Base-by-base conservation (phyloP, 23 tunicate species). In the Pegea sp. region DNA sequence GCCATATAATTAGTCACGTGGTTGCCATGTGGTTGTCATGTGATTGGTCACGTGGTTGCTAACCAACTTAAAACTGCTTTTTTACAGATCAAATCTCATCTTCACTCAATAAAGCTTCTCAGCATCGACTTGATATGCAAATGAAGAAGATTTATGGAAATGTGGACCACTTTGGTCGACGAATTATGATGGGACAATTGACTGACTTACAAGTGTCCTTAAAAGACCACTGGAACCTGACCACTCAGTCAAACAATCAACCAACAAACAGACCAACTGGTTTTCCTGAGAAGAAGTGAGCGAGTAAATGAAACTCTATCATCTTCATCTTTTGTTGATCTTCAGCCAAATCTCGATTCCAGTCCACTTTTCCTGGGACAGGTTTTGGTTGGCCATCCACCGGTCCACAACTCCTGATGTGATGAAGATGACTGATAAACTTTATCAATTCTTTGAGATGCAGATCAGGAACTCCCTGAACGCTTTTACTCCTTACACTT, bases 361-460 rank as follows among this genome's bases (percentile, higher is more conserved):
- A 26, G 74, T 72, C 31, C 70, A 73, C 50, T 28, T 84, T 30
- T 69, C 62, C 29, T 84, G 95, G 95, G 67, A 70, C 18, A 60
- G 59, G 21, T 84, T 84, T 67, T 78, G 56, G 5, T 52, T 84
- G 24, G 61, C 75, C 4, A 84, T 84, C n/a, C 59, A 77, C 0
- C 57, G 95, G 22, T 84, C 95, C 57, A 73, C 84, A 13, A 84
- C 95, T 2, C 95, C 95, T 19, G 95, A 84, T 42, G 86, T 84
- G 19, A 84, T 84, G 29, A 84, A 84, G 50, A 84, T 84, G 95
- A 62, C 74, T 42, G 34, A 72, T 29, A 84, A 74, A 33, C 72
- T 84, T 8, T 77, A 73, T 27, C 84, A 84, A 49, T 84, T 73
- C 33, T 84, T 84, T 54, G 55, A 77, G 22, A 84, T 64, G 24